Percentiles rank a stretch among this genome's conserved stretches.
Evolutionary conservation across 2,797 vertebrate genomes (phyloP).

Genomic region (Cyclura pinguis): DNA sequence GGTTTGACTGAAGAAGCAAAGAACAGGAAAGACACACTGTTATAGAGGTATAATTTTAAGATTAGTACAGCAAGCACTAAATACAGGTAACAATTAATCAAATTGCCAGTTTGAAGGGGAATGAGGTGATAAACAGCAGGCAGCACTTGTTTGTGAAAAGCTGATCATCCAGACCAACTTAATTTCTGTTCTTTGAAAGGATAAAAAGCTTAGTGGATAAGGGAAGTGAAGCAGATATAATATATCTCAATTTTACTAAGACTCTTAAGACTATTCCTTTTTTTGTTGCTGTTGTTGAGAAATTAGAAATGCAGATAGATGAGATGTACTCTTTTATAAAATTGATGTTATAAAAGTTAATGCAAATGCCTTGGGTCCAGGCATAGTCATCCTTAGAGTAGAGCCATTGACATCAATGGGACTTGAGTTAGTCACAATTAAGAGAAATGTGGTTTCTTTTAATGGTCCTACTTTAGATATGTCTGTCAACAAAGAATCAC

Average conservation of each 20-base stretch:
- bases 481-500: neutral
- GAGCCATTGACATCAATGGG: neutral
- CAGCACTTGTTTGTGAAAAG: conserved; percentile 64
- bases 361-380: conserved; percentile 44
- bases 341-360: conserved; percentile 41
- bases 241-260: neutral
- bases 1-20: conserved; percentile 29
- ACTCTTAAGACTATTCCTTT: conserved; percentile 29
- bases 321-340: conserved; percentile 42
- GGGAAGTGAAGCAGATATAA: conserved; percentile 59
- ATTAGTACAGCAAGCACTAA: conserved; percentile 40
- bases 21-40: conserved; percentile 7
- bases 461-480: neutral
- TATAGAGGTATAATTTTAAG: conserved; percentile 46
- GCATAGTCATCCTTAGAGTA: neutral
- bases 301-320: conserved; percentile 45
- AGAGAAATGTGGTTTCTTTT: neutral
- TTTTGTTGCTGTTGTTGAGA: conserved; percentile 24
- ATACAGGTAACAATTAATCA: conserved; percentile 35
- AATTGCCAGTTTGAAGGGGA: conserved; percentile 30
- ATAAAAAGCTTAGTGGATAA: conserved; percentile 64
- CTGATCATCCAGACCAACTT: conserved; percentile 60
- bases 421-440: neutral
- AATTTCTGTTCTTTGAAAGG: conserved; percentile 63
- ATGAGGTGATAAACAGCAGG: conserved; percentile 58